Evolutionary conservation across 2,888 invertebrate species (phyloP), one percentile per base, ranked within the genome.

Genomic region (Xylocampa areola): DNA sequence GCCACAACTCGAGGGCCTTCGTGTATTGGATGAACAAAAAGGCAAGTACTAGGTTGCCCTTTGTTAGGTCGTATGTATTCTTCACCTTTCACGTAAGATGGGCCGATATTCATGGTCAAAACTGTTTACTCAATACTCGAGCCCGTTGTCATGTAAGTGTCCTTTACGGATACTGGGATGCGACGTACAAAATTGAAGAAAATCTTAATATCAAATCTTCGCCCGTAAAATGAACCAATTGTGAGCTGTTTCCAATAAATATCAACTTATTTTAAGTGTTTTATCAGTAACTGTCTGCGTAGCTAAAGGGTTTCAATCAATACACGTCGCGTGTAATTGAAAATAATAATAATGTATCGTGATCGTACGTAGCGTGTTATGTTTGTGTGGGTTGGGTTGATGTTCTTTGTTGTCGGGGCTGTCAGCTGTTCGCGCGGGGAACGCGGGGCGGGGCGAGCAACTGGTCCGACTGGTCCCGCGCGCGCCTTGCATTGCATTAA

Each of bases 11-110:
- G 89, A 88, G 86, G 82, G 79, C 86, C 87, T 82, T 85, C 87
- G 86, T 81, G 85, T 86, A 92, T 94, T 94, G 93, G 94, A 94
- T 94, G 93, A 89, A 85, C 87, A 91, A 82, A 90, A 91, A 93
- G 93, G 93, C 91, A 91, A 94, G 94, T 93, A 87, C 68, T 68
- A 68, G 45, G 59, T 68, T 81, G 82, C 85, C 88, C 86, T 88
- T 85, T 85, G 82, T 86, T 82, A 82, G 80, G 80, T 77, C 79
- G 76, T 76, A 76, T 64, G 59, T 70, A 68, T 74, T 84, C 84
- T 74, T 84, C 84, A 84, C 84, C 79, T 85, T 81, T 84, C 78
- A 77, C 81, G 47, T 59, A 59, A 51, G 58, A 72, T 50, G 47
- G 50, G 45, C 47, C 39, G 41, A 67, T 78, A 69, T 84, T 87